A percentile compares a stretch with the other conserved stretches of the same genome.
Conservation (phyloP, 92 coral and sea anemone species). For the Siderastrea radians region DNA sequence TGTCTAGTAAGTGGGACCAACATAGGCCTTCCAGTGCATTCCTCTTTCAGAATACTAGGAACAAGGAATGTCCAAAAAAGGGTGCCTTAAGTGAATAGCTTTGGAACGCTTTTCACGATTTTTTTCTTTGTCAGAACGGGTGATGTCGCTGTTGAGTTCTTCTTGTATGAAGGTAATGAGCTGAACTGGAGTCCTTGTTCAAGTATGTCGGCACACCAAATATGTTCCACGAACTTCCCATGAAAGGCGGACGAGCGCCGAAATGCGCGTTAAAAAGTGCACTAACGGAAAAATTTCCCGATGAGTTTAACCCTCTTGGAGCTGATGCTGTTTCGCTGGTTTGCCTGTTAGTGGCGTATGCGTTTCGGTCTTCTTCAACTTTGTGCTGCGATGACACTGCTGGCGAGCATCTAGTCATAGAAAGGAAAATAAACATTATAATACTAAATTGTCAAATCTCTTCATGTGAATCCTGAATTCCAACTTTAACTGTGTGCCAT, state of each 20-base stretch:
- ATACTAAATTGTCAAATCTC: neutral
- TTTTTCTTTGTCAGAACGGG: constrained; percentile 12
- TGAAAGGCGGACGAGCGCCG: constrained; percentile 59
- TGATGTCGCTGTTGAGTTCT: constrained; percentile 13
- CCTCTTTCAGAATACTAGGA: neutral
- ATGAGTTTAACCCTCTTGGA: constrained; percentile 51
- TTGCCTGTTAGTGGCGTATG: neutral
- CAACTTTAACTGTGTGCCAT: neutral
- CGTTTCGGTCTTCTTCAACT: neutral
- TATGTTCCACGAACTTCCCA: constrained; percentile 94
- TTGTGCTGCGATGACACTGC: constrained; percentile 1
- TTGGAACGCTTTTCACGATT: neutral
- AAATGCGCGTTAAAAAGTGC: constrained; percentile 71
- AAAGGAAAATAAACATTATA: neutral
- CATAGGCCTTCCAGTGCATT: too few species aligned
- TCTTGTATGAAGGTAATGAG: constrained; percentile 13
- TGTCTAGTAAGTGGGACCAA: too few species aligned
- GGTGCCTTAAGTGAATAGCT: too few species aligned
- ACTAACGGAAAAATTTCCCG: constrained; percentile 85
- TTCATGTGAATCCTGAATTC: neutral
- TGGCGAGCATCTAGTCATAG: neutral
- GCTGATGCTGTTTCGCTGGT: neutral
- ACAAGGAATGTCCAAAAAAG: neutral
- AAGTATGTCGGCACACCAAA: constrained; percentile 81
- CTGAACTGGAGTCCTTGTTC: constrained; percentile 21